Conservation (phyloP, 2,888 invertebrate genomes). For the Spialia ferax region DNA sequence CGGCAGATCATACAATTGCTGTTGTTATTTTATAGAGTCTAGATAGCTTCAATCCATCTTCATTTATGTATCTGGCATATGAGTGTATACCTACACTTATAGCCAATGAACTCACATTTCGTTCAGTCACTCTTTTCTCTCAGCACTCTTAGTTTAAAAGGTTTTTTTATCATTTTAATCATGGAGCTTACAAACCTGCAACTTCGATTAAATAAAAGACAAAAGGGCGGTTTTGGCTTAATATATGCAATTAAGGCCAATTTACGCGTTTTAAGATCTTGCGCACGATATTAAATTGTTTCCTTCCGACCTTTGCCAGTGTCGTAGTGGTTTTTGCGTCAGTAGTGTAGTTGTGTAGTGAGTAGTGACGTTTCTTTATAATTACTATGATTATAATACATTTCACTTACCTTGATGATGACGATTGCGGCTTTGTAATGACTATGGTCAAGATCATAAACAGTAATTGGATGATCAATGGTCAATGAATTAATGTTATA, state of each 20-base stretch:
- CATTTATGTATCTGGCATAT: background rate
- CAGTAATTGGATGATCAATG: background rate
- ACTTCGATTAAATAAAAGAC: slow-evolving; percentile 3
- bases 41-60: background rate
- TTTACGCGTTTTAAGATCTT: slow-evolving; percentile 44
- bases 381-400: slow-evolving; percentile 32
- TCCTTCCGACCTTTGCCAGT: slow-evolving; percentile 67
- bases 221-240: background rate
- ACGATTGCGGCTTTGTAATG: slow-evolving; percentile 12
- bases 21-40: background rate
- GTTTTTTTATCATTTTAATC: background rate
- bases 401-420: slow-evolving; percentile 29
- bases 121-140: too few relatives aligned
- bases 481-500: background rate
- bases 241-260: slow-evolving; percentile 46
- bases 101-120: too few relatives aligned
- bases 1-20: background rate
- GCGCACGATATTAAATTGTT: slow-evolving; percentile 49
- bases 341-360: too few relatives aligned
- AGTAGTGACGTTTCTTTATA: slow-evolving; percentile 43
- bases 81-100: background rate
- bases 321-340: slow-evolving; percentile 54
- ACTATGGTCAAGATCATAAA: slow-evolving; percentile 15
- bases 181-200: background rate
- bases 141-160: too few relatives aligned